A percentile compares a stretch with the other conserved stretches of the same genome.
Evolutionary conservation across 2,888 invertebrate species (phyloP).

Genomic region (Caenorhabditis panamensis): DNA sequence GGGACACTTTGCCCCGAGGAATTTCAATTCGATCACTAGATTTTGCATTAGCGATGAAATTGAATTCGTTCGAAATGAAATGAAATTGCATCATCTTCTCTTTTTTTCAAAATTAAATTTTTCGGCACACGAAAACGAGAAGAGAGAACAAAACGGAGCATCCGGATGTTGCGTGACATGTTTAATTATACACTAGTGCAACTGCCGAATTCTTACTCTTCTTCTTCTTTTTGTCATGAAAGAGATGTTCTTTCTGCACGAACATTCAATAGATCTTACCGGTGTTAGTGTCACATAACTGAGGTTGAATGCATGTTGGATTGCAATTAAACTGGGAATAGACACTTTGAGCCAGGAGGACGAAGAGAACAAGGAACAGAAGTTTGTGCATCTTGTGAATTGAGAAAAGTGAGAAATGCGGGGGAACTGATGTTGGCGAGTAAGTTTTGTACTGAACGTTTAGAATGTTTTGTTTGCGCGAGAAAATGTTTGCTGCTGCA

Average conservation of each 20-base stretch:
- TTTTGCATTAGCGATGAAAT: conserved; percentile 4
- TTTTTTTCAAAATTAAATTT: conserved; percentile 6
- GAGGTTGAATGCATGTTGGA: conserved; percentile 40
- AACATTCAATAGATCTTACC: conserved; percentile 16
- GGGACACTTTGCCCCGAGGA: not conserved
- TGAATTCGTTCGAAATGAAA: conserved; percentile 18
- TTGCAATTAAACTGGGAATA: conserved; percentile 24
- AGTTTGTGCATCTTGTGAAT: conserved; percentile 31
- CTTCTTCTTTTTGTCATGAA: not conserved
- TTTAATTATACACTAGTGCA: conserved; percentile 1
- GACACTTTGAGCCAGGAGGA: not conserved
- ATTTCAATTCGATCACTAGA: conserved; percentile 1
- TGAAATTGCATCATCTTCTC: conserved; percentile 10
- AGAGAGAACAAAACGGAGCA: not conserved
- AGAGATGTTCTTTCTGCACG: not conserved
- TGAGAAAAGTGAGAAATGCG: conserved; percentile 27
- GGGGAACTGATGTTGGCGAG: conserved; percentile 21
- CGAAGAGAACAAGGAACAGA: not conserved
- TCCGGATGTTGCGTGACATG: conserved; percentile 5
- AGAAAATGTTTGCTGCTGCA: conserved; percentile 52
- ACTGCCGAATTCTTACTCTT: not conserved
- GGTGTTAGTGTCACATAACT: conserved; percentile 52
- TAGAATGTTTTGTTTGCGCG: conserved; percentile 57
- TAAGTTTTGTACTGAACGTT: conserved; percentile 59
- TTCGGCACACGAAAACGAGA: not conserved